Evolutionary conservation across 2,888 invertebrate species (phyloP), one percentile per base, ranked within the genome.

Genomic region (Osmoderma eremita): DNA sequence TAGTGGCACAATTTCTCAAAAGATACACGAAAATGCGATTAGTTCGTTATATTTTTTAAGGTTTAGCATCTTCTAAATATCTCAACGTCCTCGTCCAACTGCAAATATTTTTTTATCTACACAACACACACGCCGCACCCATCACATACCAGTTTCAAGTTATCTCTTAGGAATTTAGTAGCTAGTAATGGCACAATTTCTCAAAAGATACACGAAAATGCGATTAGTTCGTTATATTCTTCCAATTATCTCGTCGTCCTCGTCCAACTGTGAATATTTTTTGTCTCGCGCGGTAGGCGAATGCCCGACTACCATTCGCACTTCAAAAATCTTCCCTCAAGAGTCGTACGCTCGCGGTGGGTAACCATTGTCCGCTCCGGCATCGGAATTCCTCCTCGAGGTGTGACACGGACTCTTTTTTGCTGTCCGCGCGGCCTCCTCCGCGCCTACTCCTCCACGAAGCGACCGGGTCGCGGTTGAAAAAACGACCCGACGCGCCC

Each of bases 271-370:
- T 75, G 73, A 75, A 75, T 74, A 72, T 71, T 50, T 74, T 74
- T 75, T 74, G 75, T 76, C 75, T 75, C 72, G 75, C 74, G 74
- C 75, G 73, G 75, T 75, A 75, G 74, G 75, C 75, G 73, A 74
- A 73, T 71, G 74, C 72, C 72, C 64, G 69, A 69, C 70, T 72
- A 69, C 69, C 53, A 10, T 5, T 30, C 6, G 68, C 65, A 71
- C 13, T 18, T 45, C 45, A 45, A 45, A 58, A 48, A 61, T 48
- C 36, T 61, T 20, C 45, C 45, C 48, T 61, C 45, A 30, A 48
- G 58, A 30, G 45, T 48, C 45, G 58, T 69, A 69, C 74, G 70
- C 70, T 69, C 74, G 72, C 74, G 72, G 74, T 75, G 73, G 74
- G 74, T 74, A 72, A 67, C 75, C 73, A 75, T 75, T 75, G 75